Base-by-base conservation (phyloP, 2,888 invertebrate species). In the Seira musarum region DNA sequence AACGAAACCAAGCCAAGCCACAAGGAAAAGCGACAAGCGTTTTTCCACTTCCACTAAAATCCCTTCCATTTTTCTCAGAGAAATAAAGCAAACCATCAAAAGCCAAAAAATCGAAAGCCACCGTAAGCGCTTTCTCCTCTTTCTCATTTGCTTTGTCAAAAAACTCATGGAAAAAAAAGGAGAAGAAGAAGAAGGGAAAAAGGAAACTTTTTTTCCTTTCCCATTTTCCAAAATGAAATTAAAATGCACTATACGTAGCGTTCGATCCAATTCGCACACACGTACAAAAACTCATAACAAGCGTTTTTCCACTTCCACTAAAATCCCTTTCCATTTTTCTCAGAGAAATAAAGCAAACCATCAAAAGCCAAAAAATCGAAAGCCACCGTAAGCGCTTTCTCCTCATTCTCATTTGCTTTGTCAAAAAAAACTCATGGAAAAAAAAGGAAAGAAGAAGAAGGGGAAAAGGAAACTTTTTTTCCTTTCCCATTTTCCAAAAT, bases 191-290 rank as follows among this genome's bases (percentile, higher is more conserved):
- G 8, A 30, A 30, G 30, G 30, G 8, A 46, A 21, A 25, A 63
- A 71, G 60, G 19, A 61, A 22, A 49, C 13, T 49, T 22, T 60
- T 57, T 57, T 21, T 35, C 35, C 35, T 60, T 57, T 35, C 53
- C 21, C 68, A 19, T 24, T 19, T 19, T 35, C 40, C 21, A 40
- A 71, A 71, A 71, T 63, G 71, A 71, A 60, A 70, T 70, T 70
- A 70, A 69, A 30, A 30, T 30, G 30, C 30, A 30, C 30, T 30
- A 30, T 30, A 30, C 30, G 30, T 30, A 30, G 30, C 30, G 8
- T 30, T 30, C 30, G 30, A 30, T n/a, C n/a, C n/a, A n/a, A n/a
- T 69, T 21, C 21, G 17, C 57, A 30, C 21, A 60, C 60, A 22
- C 53, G 19, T 57, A 24, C 65, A 49, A 67, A 49, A 24, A n/a